Conservation (phyloP, 2,888 invertebrate species). For the Chymomyza fuscimana region DNA sequence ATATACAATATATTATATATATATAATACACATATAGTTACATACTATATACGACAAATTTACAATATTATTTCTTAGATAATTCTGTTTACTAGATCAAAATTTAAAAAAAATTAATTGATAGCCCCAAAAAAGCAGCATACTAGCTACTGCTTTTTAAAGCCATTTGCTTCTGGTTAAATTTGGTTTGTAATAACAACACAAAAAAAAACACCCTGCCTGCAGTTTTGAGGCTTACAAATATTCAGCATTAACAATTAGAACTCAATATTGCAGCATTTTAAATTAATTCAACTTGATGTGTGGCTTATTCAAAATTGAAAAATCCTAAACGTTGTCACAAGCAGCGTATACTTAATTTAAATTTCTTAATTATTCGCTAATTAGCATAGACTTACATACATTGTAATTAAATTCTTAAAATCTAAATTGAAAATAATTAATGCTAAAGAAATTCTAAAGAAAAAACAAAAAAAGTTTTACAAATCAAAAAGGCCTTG, state of each 20-base stretch:
- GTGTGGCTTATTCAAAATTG: slow-evolving; percentile 29
- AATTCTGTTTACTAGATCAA: no score
- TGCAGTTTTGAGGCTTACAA: not conserved
- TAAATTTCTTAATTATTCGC: slow-evolving; percentile 56
- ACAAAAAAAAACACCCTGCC: no score
- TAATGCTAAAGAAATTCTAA: not conserved
- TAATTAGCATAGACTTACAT: not conserved
- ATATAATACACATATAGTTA: no score
- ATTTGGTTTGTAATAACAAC: no score
- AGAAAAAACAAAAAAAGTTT: not conserved
- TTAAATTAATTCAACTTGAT: no score
- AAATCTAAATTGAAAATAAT: not conserved
- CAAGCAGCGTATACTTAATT: not conserved
- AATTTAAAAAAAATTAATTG: no score
- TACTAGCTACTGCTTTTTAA: no score
- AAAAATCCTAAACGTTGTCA: slow-evolving; percentile 56
- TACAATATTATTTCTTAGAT: no score
- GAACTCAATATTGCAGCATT: not conserved
- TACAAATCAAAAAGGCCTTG: not conserved
- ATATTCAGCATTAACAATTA: not conserved
- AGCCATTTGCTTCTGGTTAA: no score
- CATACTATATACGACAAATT: no score
- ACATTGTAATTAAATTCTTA: not conserved
- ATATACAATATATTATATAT: no score
- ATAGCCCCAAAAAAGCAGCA: no score